Conservation (phyloP, 2,888 invertebrate genomes). For the Apamea sordens region DNA sequence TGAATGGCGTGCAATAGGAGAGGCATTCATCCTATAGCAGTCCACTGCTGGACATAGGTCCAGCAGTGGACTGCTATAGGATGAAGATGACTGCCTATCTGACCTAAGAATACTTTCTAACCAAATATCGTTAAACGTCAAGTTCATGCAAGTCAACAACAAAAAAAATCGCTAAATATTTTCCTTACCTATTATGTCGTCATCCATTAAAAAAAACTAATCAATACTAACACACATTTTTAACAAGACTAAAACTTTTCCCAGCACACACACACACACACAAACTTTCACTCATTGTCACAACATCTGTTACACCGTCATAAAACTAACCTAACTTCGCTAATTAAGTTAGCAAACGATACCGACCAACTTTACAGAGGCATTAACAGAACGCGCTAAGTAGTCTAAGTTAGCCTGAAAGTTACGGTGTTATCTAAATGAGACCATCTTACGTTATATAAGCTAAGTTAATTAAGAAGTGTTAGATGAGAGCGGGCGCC, state of each 20-base stretch:
- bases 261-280: conserved; percentile 5
- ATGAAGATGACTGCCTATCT: no score
- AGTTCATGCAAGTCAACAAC: no score
- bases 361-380: conserved; percentile 72
- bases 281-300: conserved; percentile 48
- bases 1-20: no score
- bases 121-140: no score
- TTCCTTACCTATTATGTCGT: neutral
- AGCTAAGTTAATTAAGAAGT: conserved; percentile 91
- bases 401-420: conserved; percentile 86
- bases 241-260: neutral
- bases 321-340: conserved; percentile 76
- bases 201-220: neutral
- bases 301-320: conserved; percentile 70
- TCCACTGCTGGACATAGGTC: no score
- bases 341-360: conserved; percentile 78
- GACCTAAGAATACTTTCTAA: no score
- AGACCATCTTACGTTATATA: conserved; percentile 91
- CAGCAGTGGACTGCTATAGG: no score
- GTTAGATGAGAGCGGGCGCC: conserved; percentile 90
- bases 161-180: neutral
- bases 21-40: no score
- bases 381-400: conserved; percentile 84
- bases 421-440: conserved; percentile 91
- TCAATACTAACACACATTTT: neutral